A percentile compares a stretch with the other conserved stretches of the same genome.
These are phyloP conservation scores for Anguilla pacifica DNA, from an alignment of 2,797 vertebrate genomes.

Conservation along the genomic window DNA sequence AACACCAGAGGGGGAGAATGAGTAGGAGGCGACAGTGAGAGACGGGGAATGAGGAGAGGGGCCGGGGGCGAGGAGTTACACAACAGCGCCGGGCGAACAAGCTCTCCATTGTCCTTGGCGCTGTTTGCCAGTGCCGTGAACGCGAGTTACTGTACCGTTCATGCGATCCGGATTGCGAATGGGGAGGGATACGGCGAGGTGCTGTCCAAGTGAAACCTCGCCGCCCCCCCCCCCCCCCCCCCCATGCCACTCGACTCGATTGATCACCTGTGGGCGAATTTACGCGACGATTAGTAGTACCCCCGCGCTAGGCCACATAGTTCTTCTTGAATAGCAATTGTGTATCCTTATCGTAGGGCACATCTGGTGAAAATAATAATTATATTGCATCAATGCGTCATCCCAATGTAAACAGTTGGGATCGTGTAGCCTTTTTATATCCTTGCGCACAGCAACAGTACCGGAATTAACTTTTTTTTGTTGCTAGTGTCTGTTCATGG, in stretches of 20 bases:
- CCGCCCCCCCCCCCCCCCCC: too few relatives aligned
- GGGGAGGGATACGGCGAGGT: neutral
- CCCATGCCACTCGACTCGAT: neutral
- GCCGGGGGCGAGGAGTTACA: conserved; percentile 36
- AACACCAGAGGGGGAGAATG: neutral
- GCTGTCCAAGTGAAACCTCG: neutral
- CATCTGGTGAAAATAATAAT: neutral
- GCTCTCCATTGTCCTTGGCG: conserved; percentile 44
- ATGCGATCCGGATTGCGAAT: conserved; percentile 13
- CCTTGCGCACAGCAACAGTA: too few relatives aligned
- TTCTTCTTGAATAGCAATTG: neutral
- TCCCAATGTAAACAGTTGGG: neutral
- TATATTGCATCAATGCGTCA: neutral
- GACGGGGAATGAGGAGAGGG: conserved; percentile 27
- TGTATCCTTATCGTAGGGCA: neutral
- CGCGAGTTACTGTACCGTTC: conserved; percentile 26
- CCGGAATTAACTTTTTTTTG: neutral
- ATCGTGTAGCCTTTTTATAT: too few relatives aligned
- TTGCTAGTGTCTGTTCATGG: neutral
- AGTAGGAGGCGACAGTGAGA: neutral
- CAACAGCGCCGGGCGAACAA: conserved; percentile 43
- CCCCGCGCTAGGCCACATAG: too few relatives aligned
- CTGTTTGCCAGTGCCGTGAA: conserved; percentile 30
- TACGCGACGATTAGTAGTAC: too few relatives aligned
- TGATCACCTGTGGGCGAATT: neutral